Evolutionary conservation across 64 coral and sea anemone genomes (phyloP), one percentile per base, ranked within the genome.

Genomic region (Acropora yongei): DNA sequence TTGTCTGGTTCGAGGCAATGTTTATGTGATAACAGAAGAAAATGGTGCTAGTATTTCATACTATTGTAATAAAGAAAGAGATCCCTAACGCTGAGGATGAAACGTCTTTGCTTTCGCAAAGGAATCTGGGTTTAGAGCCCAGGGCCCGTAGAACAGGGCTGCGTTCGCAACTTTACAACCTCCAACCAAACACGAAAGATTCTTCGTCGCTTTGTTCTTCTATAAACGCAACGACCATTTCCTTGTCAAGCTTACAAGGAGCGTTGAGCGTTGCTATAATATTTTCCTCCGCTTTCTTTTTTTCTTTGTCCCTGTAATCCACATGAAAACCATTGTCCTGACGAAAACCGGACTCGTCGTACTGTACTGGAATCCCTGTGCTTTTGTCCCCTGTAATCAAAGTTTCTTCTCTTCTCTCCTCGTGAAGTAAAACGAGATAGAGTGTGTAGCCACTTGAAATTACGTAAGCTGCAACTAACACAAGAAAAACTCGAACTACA

Each of bases 131-230:
- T 30, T 30, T 30, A 30, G 30, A 30, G 30, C 30, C 30, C 30
- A 30, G 30, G 30, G 30, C 30, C 30, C 30, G 30, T 30, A 30
- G 30, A 30, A 30, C 30, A 30, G 30, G 30, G 30, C 30, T 30
- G 30, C 30, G 30, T 30, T 30, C 30, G 30, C 30, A 30, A 30
- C 30, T 75, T 76, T n/a, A 91, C 12, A 91, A 61, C 48, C 89
- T 49, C 89, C 89, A 91, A 48, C 89, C 89, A 12, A 91, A 74
- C 8, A 91, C 89, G 14, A 91, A 91, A 8, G 89, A 91, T 4
- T 91, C 89, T 0, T 91, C 48, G 20, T 91, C 80, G 11, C 89
- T 91, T 30, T 76, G 55, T 6, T 89, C 68, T 39, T 82, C 82
- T 6, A 81, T n/a, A 4, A 45, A 90, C 0, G 41, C 71, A 50